Percentiles rank a stretch among this genome's conserved stretches.
phyloP scores from a whole-genome alignment of 2,888 invertebrate genomes.

The Rhopalosiphum nymphaeae region DNA sequence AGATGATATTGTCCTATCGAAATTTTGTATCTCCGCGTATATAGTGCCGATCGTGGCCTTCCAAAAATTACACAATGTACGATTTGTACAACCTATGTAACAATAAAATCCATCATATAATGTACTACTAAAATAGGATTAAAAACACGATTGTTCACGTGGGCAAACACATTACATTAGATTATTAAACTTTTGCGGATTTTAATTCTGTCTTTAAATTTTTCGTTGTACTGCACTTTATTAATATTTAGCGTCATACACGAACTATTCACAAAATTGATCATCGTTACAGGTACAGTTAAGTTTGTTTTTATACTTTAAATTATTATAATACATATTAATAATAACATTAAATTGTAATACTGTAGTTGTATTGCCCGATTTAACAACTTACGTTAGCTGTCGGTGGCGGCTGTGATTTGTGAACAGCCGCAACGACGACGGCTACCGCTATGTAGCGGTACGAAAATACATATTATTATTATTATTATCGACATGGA shows the following conservation, averaged over 20 bases:
- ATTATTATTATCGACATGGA: neutral
- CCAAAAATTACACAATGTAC: neutral
- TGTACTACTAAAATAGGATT: neutral
- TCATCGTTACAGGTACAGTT: neutral
- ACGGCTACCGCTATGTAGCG: neutral
- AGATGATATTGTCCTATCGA: neutral
- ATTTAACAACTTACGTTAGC: neutral
- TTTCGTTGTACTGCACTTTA: neutral
- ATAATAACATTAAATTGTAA: neutral
- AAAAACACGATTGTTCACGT: neutral
- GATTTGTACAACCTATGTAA: neutral
- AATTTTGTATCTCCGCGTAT: neutral
- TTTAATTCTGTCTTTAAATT: neutral
- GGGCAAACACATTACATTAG: neutral
- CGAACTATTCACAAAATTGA: neutral
- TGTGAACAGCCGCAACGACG: neutral
- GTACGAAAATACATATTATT: slow-evolving; percentile 7
- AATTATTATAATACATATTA: neutral
- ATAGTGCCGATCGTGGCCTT: neutral
- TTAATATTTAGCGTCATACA: neutral
- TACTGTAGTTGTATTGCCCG: neutral
- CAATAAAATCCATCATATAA: no score
- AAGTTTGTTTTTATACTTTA: no score
- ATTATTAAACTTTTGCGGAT: neutral
- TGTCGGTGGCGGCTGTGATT: neutral